A percentile compares a stretch with the other conserved stretches of the same genome.
Evolutionary conservation across 2,113 vertebrate species (phyloP).

Genomic region (Notarius lentiginosus): DNA sequence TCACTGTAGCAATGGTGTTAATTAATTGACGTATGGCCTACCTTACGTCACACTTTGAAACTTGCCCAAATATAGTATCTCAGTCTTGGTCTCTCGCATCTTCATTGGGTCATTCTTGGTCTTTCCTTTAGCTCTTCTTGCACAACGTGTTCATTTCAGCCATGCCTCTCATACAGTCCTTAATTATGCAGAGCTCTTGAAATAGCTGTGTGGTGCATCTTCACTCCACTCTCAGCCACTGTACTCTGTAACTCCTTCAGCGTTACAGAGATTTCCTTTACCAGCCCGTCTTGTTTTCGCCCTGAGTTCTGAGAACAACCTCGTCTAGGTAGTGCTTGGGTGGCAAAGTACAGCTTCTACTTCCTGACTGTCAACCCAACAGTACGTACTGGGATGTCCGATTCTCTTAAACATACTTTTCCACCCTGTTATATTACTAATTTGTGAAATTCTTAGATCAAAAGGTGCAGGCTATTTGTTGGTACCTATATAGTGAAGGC

Average conservation of each 20-base stretch:
- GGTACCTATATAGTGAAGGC: too few species aligned
- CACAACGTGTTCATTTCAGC: not conserved
- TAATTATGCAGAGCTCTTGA: not conserved
- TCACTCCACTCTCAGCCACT: not conserved
- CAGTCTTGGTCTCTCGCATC: not conserved
- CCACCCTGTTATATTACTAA: not conserved
- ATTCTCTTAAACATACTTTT: not conserved
- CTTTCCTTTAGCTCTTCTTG: not conserved
- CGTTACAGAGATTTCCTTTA: not conserved
- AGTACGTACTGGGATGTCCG: not conserved
- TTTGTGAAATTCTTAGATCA: not conserved
- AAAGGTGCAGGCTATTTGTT: too few species aligned
- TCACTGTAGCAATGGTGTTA: not conserved
- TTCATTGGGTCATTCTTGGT: not conserved
- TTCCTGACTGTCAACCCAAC: not conserved
- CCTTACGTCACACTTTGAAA: not conserved
- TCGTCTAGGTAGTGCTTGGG: not conserved
- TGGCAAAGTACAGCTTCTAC: not conserved
- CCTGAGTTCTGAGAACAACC: not conserved
- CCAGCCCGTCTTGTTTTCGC: not conserved
- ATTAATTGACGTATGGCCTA: not conserved
- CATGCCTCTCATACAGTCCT: not conserved
- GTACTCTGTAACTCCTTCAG: not conserved
- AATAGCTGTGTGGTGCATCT: not conserved
- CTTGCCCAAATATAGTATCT: not conserved